Base-by-base conservation (phyloP, 2,888 invertebrate genomes). In the Perizoma flavofasciatum region DNA sequence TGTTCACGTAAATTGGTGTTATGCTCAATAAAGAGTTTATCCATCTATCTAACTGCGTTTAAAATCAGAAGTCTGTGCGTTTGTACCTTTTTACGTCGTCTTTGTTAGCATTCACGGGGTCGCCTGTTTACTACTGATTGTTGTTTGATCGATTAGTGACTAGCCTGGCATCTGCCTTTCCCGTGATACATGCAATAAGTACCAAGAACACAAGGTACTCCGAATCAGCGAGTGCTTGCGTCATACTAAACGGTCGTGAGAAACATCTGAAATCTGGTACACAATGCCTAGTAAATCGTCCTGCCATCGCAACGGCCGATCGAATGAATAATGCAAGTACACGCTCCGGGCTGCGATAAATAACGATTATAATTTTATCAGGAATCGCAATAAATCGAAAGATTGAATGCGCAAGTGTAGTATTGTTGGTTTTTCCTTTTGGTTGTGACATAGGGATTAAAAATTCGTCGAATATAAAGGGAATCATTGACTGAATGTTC, bases 281-380 rank as follows among this genome's bases (percentile, higher is more conserved):
- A 84, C 80, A 84, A 83, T 83, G 75, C 80, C 76, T 78, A 79
- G 82, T 85, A 83, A 88, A 87, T 83, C 77, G 74, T 57, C 74
- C 72, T 73, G 74, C 80, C 84, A 77, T 78, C 78, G 77, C 79
- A 77, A 77, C 77, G 78, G 73, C 72, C 75, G 66, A 73, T 75
- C 74, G 67, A 67, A 88, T 89, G 88, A 89, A 89, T 89, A 86
- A 89, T 89, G 85, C 87, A 89, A 73, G 77, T 79, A 82, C 85
- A 85, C 86, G 86, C 75, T 78, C 71, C 69, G 65, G 66, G 68
- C 66, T 56, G 76, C 83, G 81, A 87, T 89, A 89, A 89, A 89
- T 89, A 86, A 88, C 87, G 86, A 87, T 89, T 89, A 88, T 89
- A 87, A 89, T 89, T 88, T 89, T 88, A 88, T 89, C 86, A 84